These are phyloP conservation scores for Cantharis rustica DNA, from an alignment of 2,888 invertebrate species.

Conservation along the genomic window DNA sequence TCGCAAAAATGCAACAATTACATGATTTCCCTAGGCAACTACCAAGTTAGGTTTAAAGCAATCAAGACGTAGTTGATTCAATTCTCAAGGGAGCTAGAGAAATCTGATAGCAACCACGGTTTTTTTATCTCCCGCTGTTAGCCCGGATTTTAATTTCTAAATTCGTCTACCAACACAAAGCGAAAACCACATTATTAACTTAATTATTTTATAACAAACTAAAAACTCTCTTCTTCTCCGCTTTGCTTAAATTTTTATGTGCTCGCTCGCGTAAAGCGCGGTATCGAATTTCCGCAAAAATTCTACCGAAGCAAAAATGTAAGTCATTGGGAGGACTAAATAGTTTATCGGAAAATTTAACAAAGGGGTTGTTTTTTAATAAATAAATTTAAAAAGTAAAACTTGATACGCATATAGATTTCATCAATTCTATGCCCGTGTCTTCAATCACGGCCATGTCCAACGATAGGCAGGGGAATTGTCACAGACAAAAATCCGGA, in stretches of 20 bases:
- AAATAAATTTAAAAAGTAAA: background rate
- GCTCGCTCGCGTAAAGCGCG: background rate
- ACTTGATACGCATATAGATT: background rate
- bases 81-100: constrained; percentile 23
- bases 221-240: constrained; percentile 17
- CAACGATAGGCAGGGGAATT: background rate
- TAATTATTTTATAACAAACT: constrained; percentile 44
- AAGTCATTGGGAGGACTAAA: background rate
- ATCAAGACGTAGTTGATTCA: constrained; percentile 32
- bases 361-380: background rate
- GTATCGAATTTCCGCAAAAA: constrained; percentile 19
- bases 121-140: constrained; percentile 39
- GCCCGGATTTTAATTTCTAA: constrained; percentile 44
- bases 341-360: background rate
- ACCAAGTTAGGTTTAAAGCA: constrained; percentile 31
- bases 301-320: too few species aligned
- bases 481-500: background rate
- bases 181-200: constrained; percentile 40
- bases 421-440: background rate
- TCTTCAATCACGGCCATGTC: background rate
- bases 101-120: constrained; percentile 33
- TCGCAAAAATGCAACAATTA: constrained; percentile 21
- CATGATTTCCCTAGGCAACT: constrained; percentile 35
- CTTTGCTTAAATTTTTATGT: constrained; percentile 12
- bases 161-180: constrained; percentile 37